These are phyloP conservation scores for Parazoanthus atlanticus DNA, from an alignment of 92 coral and sea anemone genomes.

Conservation along the genomic window DNA sequence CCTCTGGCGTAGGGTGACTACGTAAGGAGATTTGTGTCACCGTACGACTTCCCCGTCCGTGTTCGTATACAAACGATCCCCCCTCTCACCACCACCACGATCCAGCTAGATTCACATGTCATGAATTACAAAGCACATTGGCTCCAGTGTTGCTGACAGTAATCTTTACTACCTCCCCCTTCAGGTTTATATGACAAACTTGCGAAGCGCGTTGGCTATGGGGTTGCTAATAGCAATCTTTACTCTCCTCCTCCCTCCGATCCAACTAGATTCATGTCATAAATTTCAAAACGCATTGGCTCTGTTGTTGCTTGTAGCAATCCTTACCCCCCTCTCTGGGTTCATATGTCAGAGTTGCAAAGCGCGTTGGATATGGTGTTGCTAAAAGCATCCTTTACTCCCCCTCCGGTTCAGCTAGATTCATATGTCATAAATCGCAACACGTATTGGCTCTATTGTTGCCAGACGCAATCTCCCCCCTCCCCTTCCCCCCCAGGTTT, in stretches of 20 bases:
- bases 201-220: slow-evolving; percentile 45
- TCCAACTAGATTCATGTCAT: slow-evolving; percentile 20
- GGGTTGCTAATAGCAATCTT: too few relatives aligned
- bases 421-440: slow-evolving; percentile 63
- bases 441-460: slow-evolving; percentile 78
- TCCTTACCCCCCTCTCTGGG: slow-evolving; percentile 78
- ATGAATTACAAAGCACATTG: slow-evolving; percentile 81
- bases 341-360: slow-evolving; percentile 69
- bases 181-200: slow-evolving; percentile 49
- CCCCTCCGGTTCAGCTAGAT: neutral
- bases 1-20: too few relatives aligned
- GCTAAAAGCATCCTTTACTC: too few relatives aligned
- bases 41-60: too few relatives aligned
- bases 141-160: slow-evolving; percentile 84
- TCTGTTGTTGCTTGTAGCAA: slow-evolving; percentile 79
- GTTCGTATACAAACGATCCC: neutral
- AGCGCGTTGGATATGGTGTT: neutral
- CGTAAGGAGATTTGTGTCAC: too few relatives aligned
- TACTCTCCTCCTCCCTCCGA: neutral
- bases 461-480: slow-evolving; percentile 75
- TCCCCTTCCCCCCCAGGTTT: neutral
- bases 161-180: slow-evolving; percentile 88
- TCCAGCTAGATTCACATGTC: slow-evolving; percentile 12
- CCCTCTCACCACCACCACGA: neutral
- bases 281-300: slow-evolving; percentile 86